These are phyloP conservation scores for Eristalis intricaria DNA, from an alignment of 2,888 invertebrate genomes.

Conservation along the genomic window DNA sequence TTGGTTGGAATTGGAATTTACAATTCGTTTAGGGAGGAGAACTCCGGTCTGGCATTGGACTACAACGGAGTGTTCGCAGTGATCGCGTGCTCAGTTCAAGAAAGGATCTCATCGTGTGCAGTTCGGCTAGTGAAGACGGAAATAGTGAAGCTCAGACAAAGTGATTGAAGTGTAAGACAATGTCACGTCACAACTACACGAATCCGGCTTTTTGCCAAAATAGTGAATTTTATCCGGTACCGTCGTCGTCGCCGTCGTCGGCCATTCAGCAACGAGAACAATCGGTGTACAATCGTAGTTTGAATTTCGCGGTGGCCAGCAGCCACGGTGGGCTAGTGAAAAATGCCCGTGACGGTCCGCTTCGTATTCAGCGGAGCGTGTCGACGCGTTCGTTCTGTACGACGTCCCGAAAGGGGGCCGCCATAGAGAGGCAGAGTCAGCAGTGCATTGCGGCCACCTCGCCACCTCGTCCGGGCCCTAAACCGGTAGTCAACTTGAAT, in stretches of 20 bases:
- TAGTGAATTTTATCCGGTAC: conserved; percentile 84
- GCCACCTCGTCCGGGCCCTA: conserved; percentile 52
- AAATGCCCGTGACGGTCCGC: conserved; percentile 79
- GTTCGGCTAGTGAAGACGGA: conserved; percentile 15
- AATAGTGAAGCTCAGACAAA: conserved; percentile 10
- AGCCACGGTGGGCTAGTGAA: conserved; percentile 53
- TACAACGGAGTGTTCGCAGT: conserved; percentile 30
- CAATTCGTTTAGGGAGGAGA: conserved; percentile 41
- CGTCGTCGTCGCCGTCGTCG: conserved; percentile 79
- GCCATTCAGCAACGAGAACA: conserved; percentile 75
- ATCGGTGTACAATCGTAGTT: conserved; percentile 78
- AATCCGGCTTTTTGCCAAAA: conserved; percentile 91
- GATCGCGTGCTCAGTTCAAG: conserved; percentile 69
- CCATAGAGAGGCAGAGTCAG: conserved; percentile 73
- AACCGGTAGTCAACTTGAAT: conserved; percentile 61
- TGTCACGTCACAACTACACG: conserved; percentile 84
- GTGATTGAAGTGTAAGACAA: conserved; percentile 58
- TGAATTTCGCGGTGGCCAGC: conserved; percentile 73
- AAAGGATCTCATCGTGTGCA: conserved; percentile 63
- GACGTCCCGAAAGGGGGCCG: conserved; percentile 65
- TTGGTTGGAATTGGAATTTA: conserved; percentile 20
- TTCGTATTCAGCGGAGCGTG: conserved; percentile 81
- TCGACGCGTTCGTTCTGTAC: conserved; percentile 80
- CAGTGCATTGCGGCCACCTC: conserved; percentile 73
- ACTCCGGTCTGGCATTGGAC: conserved; percentile 4